Percentiles rank a stretch among this genome's conserved stretches.
Evolutionary conservation across 2,113 vertebrate species (phyloP).

Genomic region (Mastomys coucha): DNA sequence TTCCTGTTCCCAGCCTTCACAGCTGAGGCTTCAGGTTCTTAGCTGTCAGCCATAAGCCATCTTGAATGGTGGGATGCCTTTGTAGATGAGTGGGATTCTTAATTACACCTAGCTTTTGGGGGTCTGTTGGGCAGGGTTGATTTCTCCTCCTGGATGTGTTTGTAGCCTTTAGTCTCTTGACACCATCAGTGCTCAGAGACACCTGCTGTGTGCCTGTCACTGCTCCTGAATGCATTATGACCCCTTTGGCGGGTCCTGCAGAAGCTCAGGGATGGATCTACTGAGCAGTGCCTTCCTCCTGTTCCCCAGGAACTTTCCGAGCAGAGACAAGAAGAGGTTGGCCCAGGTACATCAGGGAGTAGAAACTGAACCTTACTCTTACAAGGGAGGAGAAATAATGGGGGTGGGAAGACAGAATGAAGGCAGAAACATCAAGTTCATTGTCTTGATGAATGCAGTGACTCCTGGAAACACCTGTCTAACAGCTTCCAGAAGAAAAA

Average conservation of each 20-base stretch:
- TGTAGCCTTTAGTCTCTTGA: background rate
- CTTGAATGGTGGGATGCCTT: background rate
- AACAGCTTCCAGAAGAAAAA: too few species aligned
- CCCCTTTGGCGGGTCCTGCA: background rate
- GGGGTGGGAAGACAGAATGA: background rate
- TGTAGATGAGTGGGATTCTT: background rate
- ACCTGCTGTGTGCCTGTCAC: background rate
- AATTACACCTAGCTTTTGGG: background rate
- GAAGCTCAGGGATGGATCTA: too few species aligned
- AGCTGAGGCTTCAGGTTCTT: background rate
- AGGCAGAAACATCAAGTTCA: background rate
- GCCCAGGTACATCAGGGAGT: background rate
- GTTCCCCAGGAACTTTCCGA: too few species aligned
- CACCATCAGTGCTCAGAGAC: background rate
- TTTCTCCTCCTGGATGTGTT: background rate
- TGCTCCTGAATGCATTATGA: background rate
- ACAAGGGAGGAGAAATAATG: background rate
- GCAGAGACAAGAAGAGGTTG: background rate
- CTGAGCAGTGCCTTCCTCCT: background rate
- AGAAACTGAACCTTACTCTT: background rate
- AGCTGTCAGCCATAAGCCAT: background rate
- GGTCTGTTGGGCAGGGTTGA: background rate
- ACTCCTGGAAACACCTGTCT: fast-evolving
- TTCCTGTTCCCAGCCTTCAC: background rate
- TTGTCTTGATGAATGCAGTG: background rate